Evolutionary conservation across 2,113 vertebrate species (phyloP), one percentile per base, ranked within the genome.

Genomic region (Megaceryle maxima): DNA sequence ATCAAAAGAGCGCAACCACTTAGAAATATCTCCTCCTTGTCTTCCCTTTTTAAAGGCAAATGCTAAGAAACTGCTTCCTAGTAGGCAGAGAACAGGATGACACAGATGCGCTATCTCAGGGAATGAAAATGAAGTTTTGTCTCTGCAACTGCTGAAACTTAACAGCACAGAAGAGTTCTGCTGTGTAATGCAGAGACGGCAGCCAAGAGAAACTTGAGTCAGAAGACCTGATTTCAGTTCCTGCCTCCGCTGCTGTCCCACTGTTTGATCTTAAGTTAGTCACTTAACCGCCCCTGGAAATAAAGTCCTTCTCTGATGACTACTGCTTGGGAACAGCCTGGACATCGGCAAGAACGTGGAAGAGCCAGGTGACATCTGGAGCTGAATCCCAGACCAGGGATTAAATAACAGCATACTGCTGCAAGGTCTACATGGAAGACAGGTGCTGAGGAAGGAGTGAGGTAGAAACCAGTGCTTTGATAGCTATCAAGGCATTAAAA

Each of bases 201-300:
- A 72, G 90, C 86, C 86, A 95, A 89, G 43, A 91, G 91, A 93
- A 97, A 89, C 87, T 87, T 89, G 94, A 97, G 80, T 96, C 92
- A 96, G 92, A 94, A 87, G 77, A 91, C 81, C 88, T 72, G 74
- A 96, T 91, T 96, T 94, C 70, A 57, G 81, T 82, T 89, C 77
- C 92, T 92, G 73, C 70, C 88, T 95, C 83, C 6, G 3, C 66
- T 66, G 44, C 66, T 96, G 93, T 63, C 75, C 84, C 5, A 4
- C 72, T 77, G 90, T 96, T 97, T 96, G 94, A 96, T 96, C 94
- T 53, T 44, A 39, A 60, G 28, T 97, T 95, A 95, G 93, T 96
- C 95, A 96, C 59, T 93, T 80, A 88, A 83, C 73, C 4, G 2
- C 74, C 59, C 56, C 77, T 76, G 87, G 86, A 91, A 93, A 92